Evolutionary conservation across 2,113 vertebrate species (phyloP), one percentile per base, ranked within the genome.

Genomic region (Beaufortia kweichowensis): DNA sequence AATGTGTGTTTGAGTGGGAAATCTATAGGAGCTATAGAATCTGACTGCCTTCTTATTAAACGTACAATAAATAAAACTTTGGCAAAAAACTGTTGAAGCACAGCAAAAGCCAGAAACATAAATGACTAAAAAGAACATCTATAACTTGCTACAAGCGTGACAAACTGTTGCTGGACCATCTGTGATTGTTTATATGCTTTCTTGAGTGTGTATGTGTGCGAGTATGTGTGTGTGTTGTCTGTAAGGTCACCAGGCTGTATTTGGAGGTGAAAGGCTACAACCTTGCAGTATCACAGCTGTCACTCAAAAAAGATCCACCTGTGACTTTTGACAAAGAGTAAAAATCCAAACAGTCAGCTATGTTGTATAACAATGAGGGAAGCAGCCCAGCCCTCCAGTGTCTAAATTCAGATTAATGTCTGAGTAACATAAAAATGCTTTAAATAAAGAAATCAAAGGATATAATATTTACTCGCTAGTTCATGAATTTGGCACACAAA

Each of bases 271-370:
- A 56, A 76, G 46, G 83, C 77, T 83, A 88, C 87, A 89, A 91
- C 88, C 89, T 86, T 75, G 73, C 77, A 81, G 89, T 85, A 90
- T 86, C 86, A 80, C 7, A 65, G 64, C 78, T 85, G 87, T 85
- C 83, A 87, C 79, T 72, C 55, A 72, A 26, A 79, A 61, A 29
- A 59, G 76, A 84, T 84, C 77, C 82, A 62, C 72, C 66, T 53
- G 67, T 63, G 74, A 79, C 75, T 68, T 71, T 84, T 68, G 5
- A 50, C 26, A 53, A 21, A 66, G 31, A 72, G 19, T 15, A 33
- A 35, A 29, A 72, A 66, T 76, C 59, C 43, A 63, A 69, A 55
- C n/a, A 77, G 39, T 35, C 19, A 57, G 50, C 62, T n/a, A 50
- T n/a, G 62, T 9, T 60, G 33, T 29, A 15, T 7, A 68, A 64